Evolutionary conservation across 2,888 invertebrate genomes (phyloP), one percentile per base, ranked within the genome.

Genomic region (Marronus borbonicus): DNA sequence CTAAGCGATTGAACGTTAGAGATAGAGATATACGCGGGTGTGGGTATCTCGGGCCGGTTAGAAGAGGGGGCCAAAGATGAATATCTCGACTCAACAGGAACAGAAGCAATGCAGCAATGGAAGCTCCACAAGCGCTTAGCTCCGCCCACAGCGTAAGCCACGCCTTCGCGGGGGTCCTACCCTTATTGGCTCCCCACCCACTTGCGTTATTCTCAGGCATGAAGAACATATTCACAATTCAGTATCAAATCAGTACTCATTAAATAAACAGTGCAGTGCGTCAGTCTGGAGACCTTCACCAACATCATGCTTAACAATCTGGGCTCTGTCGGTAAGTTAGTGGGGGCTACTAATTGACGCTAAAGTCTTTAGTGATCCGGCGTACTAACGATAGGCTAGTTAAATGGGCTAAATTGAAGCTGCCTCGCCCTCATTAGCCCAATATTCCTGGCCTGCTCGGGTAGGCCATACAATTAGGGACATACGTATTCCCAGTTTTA

Each of bases 161-260:
- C 86, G 86, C 87, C 84, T 69, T 62, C 75, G 76, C 78, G 83
- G 84, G 85, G 84, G 84, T 81, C 82, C 80, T 79, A 84, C 84
- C 85, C 85, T 85, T 84, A 86, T 87, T 86, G 86, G 87, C 83
- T 84, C 85, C 83, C 85, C 86, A 86, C 87, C 87, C 86, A 86
- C 86, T 72, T 83, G 83, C 83, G 85, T 83, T 83, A 84, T 84
- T 84, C 84, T 83, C 83, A 84, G 85, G 84, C 86, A 86, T 86
- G 86, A 86, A 86, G 86, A 86, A 87, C 87, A 87, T 88, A 88
- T 88, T 88, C 88, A 87, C 88, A 88, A 88, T 88, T 89, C 88
- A 89, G 89, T 89, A 87, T 88, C 87, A 88, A 88, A 89, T 89
- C 89, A 88, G 88, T 89, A 88, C 88, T 89, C 88, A 89, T 89